Evolutionary conservation across 2,113 vertebrate genomes (phyloP), one percentile per base, ranked within the genome.

Genomic region (Solea senegalensis): DNA sequence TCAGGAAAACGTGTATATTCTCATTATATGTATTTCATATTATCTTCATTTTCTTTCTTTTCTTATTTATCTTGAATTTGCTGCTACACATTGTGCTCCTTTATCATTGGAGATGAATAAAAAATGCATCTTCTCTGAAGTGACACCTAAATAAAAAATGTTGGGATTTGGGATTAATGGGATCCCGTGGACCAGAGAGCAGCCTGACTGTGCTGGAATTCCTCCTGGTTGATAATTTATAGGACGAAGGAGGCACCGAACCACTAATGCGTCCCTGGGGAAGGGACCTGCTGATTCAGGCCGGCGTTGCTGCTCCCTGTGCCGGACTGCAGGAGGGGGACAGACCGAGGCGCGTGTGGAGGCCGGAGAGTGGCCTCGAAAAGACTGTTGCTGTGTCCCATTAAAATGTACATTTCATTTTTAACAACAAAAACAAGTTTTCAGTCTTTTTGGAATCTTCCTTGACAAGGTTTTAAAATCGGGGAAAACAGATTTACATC

Each of bases 121-220:
- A 21, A 34, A 34, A 34, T 34, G 2, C 34, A 34, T 6, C 34
- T 34, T 48, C 11, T 48, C 8, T 48, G 9, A 11, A 48, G 10
- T 45, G 28, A 67, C 16, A 67, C 8, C 21, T 40, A 8, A 48
- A 56, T 26, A 26, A 7, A 9, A n/a, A 44, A 40, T 21, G 14
- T 48, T 41, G 21, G 21, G 21, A 21, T 21, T 21, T 21, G 21
- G 21, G 21, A 21, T 21, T 21, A 21, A 21, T 9, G 10, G 12
- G 53, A n/a, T 41, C 13, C 43, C 8, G 28, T 12, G 53, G 56
- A 79, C 61, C 67, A 60, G 56, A 57, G 27, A 51, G 62, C 53
- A 63, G 61, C 69, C 74, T 82, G 79, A 64, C 84, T 91, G 92
- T 91, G 86, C 82, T 90, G 89, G 88, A 92, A 92, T 91, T 83